phyloP scores from a whole-genome alignment of 1,140 invertebrate genomes.

The Monochamus saltuarius region DNA sequence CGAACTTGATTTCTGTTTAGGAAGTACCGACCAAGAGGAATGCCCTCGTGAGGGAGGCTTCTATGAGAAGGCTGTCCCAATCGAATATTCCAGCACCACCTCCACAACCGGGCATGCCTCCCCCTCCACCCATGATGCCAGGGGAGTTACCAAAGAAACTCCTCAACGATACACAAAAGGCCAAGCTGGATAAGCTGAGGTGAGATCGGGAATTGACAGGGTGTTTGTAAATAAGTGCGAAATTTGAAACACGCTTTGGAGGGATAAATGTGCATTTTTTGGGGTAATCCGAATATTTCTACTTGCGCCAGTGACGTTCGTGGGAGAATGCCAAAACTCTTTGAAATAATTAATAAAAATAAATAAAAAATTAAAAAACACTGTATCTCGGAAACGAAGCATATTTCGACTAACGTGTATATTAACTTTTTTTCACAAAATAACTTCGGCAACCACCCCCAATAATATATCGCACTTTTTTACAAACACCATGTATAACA shows the following conservation, averaged over 20 bases:
- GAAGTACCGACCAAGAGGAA: slow-evolving; percentile 43
- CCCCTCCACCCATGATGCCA: slow-evolving; percentile 60
- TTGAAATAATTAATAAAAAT: no score
- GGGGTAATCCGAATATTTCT: no score
- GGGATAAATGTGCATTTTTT: no score
- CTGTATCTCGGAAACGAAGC: no score
- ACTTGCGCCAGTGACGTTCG: no score
- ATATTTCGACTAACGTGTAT: no score
- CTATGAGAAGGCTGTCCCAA: slow-evolving; percentile 48
- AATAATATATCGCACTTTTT: no score
- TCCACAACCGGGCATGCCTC: slow-evolving; percentile 69
- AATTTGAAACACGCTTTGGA: background rate
- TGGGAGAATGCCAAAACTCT: no score
- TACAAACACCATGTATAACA: no score
- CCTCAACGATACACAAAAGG: slow-evolving; percentile 57
- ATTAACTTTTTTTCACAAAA: no score
- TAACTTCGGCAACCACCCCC: no score
- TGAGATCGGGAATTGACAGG: slow-evolving; percentile 22
- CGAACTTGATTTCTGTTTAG: slow-evolving; percentile 9
- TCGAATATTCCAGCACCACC: slow-evolving; percentile 67
- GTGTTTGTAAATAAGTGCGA: background rate
- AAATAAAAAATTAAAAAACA: no score
- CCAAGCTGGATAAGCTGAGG: slow-evolving; percentile 61
- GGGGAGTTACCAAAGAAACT: slow-evolving; percentile 53
- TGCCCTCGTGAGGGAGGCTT: slow-evolving; percentile 41